These are phyloP conservation scores for Pontoporia blainvillei DNA, from an alignment of 2,113 vertebrate genomes.

Conservation along the genomic window DNA sequence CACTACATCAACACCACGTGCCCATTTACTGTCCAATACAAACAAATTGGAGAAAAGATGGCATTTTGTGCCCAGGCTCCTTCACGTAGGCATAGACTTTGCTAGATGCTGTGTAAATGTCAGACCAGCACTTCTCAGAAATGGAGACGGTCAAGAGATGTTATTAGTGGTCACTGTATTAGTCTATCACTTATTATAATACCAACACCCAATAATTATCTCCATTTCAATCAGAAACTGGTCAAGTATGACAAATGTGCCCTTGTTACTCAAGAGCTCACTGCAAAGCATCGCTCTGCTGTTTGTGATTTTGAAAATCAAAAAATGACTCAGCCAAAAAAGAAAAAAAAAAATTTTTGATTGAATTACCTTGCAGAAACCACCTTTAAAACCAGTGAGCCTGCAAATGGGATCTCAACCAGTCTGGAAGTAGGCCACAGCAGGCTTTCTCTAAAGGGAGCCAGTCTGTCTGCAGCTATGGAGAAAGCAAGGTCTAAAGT, in stretches of 20 bases:
- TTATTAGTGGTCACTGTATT: conserved; percentile 1
- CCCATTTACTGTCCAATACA: neutral
- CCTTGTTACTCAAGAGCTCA: conserved; percentile 25
- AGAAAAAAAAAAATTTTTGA: neutral
- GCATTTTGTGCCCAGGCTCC: neutral
- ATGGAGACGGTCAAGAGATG: conserved; percentile 12
- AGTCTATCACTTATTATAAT: neutral
- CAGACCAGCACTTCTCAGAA: conserved; percentile 19
- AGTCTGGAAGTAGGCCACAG: neutral
- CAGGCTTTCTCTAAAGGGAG: conserved; percentile 24
- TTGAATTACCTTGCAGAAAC: conserved; percentile 49
- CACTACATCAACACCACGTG: neutral
- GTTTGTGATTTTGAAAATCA: conserved; percentile 33
- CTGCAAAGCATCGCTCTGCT: conserved; percentile 38
- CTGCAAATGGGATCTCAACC: neutral
- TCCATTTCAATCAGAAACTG: conserved; percentile 39
- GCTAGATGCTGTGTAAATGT: neutral
- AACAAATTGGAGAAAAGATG: neutral
- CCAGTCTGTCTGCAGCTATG: neutral
- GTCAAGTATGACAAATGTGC: neutral
- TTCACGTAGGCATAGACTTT: neutral
- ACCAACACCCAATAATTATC: conserved; percentile 4
- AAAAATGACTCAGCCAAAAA: conserved; percentile 38
- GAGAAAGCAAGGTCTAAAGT: conserved; percentile 49
- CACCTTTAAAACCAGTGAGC: conserved; percentile 38